Evolutionary conservation across 2,888 invertebrate genomes (phyloP).

Genomic region (Acanthosepion esculentum): DNA sequence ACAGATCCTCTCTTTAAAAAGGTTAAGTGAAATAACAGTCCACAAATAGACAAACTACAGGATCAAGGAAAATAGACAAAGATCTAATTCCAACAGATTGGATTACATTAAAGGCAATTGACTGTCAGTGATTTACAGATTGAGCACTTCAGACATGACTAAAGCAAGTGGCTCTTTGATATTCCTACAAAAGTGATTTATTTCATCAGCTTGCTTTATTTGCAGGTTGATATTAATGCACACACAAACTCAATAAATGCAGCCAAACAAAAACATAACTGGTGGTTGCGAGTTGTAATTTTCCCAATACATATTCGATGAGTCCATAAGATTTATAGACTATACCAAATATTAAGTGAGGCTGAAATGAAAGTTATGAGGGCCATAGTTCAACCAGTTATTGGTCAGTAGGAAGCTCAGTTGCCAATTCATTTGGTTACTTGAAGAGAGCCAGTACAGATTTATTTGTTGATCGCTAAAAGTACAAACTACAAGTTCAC

Average conservation of each 20-base stretch:
- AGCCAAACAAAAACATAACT: background rate
- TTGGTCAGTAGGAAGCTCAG: background rate
- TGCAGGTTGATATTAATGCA: constrained; percentile 10
- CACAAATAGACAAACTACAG: background rate
- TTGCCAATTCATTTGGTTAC: constrained; percentile 9
- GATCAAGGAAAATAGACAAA: background rate
- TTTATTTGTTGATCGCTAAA: background rate
- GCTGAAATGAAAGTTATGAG: background rate
- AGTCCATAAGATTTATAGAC: background rate
- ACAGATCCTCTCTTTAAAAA: background rate
- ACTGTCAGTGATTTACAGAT: background rate
- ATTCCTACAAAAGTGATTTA: background rate
- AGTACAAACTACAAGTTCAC: background rate
- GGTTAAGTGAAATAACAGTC: constrained; percentile 16
- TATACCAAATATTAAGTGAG: constrained; percentile 16
- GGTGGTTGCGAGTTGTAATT: background rate
- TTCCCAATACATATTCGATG: background rate
- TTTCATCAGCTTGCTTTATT: background rate
- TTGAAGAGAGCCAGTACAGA: background rate
- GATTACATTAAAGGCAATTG: background rate
- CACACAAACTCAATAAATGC: background rate
- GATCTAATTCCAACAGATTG: background rate
- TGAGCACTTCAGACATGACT: background rate
- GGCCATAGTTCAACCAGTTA: constrained; percentile 11
- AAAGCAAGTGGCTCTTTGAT: background rate